phyloP scores from a whole-genome alignment of 2,113 vertebrate genomes.

The Neodon shergylaensis region DNA sequence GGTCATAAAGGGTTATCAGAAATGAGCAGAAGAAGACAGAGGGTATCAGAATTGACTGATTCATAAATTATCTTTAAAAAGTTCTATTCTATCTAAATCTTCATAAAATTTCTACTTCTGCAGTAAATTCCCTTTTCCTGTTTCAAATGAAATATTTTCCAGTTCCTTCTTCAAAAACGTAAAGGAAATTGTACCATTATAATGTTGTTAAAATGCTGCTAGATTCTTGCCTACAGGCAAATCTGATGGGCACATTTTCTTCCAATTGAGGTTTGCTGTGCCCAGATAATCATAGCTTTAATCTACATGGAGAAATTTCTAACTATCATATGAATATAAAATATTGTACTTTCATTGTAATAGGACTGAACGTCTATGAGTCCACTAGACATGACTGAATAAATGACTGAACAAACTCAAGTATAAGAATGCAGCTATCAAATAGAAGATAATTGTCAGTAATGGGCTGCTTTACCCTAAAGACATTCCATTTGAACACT shows the following conservation, averaged over 20 bases:
- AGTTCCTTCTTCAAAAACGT: neutral
- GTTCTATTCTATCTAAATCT: fast-evolving
- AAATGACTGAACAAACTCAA: neutral
- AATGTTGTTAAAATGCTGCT: neutral
- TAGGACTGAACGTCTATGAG: neutral
- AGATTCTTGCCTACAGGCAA: fast-evolving
- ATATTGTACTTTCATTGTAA: neutral
- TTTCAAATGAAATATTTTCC: neutral
- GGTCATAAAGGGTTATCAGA: fast-evolving
- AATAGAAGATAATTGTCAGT: neutral
- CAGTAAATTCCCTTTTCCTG: fast-evolving
- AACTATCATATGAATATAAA: neutral
- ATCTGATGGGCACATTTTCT: fast-evolving
- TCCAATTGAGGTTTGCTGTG: neutral
- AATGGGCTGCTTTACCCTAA: neutral
- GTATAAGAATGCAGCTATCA: neutral
- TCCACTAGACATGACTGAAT: neutral
- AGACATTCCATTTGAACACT: too few species aligned
- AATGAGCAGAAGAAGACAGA: fast-evolving
- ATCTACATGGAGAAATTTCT: neutral
- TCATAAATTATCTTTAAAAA: neutral
- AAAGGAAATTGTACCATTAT: neutral
- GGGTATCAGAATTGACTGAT: neutral
- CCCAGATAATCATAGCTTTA: neutral
- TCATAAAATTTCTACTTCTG: neutral